phyloP scores from a whole-genome alignment of 2,113 vertebrate genomes.

The Hepsetus odoe region DNA sequence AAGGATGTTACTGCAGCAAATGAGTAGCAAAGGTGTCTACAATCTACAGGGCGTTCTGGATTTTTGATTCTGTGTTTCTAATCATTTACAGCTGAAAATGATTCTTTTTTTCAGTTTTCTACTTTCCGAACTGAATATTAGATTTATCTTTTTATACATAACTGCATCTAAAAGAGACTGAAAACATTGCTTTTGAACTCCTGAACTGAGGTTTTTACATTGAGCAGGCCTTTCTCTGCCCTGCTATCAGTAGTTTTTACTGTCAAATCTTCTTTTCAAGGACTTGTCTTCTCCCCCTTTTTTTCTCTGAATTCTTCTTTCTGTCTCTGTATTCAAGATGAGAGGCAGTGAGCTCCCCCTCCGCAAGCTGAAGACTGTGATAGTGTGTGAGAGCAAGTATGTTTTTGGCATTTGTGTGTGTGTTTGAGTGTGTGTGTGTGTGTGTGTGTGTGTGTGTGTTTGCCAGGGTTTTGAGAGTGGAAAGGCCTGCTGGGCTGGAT shows the following conservation, averaged over 20 bases:
- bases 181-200: no score
- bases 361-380: slow-evolving; percentile 26
- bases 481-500: slow-evolving; percentile 78
- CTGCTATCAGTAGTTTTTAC: slow-evolving; percentile 37
- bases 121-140: no score
- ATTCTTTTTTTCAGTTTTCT: no score
- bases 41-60: no score
- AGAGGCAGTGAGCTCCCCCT: slow-evolving; percentile 31
- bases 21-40: no score
- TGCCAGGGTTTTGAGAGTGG: slow-evolving; percentile 65
- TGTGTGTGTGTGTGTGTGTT: slow-evolving; percentile 46
- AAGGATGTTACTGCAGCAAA: no score
- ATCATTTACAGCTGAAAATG: no score
- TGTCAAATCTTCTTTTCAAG: slow-evolving; percentile 50
- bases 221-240: neutral
- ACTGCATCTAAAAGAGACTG: no score
- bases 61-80: no score
- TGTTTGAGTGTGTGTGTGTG: slow-evolving; percentile 41
- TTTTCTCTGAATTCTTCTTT: slow-evolving; percentile 52
- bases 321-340: slow-evolving; percentile 56
- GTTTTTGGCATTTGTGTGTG: slow-evolving; percentile 43
- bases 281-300: slow-evolving; percentile 54
- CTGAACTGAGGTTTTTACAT: neutral
- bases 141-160: no score
- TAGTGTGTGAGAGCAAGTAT: slow-evolving; percentile 46